phyloP scores from a whole-genome alignment of 2,888 invertebrate species.

The Drosophila cyrtoloma region DNA sequence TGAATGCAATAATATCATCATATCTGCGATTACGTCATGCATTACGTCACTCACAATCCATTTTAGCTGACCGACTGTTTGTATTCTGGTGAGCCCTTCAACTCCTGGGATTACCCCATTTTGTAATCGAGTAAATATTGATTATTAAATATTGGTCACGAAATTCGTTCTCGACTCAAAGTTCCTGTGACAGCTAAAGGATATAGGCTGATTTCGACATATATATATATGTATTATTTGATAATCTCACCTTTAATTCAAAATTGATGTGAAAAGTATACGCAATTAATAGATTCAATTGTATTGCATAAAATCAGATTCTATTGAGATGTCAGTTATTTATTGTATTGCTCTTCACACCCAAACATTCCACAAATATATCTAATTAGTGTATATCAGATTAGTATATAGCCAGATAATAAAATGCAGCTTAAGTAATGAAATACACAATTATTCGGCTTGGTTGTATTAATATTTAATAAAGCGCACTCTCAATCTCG shows the following conservation, averaged over 20 bases:
- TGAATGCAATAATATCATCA: neutral
- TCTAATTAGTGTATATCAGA: neutral
- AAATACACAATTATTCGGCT: conserved; percentile 11
- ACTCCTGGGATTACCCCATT: neutral
- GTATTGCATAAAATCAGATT: neutral
- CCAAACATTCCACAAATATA: conserved; percentile 1
- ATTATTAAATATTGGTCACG: neutral
- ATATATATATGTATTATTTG: neutral
- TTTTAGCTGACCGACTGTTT: neutral
- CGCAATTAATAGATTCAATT: neutral
- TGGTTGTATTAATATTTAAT: conserved; percentile 40
- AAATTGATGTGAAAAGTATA: neutral
- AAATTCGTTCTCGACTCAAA: neutral
- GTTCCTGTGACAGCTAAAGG: neutral
- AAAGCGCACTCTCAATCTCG: conserved; percentile 25
- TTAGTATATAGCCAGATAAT: neutral
- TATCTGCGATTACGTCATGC: neutral
- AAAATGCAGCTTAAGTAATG: neutral
- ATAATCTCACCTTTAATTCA: too few relatives aligned
- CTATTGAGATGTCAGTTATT: neutral
- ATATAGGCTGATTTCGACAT: neutral
- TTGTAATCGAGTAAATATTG: neutral
- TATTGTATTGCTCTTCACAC: neutral
- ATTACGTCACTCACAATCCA: neutral
- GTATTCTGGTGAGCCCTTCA: neutral